A percentile compares a stretch with the other conserved stretches of the same genome.
Conservation (phyloP, 2,797 vertebrate genomes). For the Chaenodraco wilsoni region DNA sequence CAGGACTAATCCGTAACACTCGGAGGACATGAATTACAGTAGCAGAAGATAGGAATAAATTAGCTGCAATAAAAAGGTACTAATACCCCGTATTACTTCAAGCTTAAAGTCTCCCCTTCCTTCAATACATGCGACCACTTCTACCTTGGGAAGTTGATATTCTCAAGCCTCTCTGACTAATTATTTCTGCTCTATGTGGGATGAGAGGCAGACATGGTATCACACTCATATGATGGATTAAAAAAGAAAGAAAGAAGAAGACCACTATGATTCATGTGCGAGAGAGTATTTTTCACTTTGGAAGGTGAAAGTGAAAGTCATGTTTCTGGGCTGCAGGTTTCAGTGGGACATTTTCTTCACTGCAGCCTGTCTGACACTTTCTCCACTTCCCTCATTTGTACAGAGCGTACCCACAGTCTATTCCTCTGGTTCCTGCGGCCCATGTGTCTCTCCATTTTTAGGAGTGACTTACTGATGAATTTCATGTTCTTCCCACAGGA, state of each 20-base stretch:
- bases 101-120: slow-evolving; percentile 56
- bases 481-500: slow-evolving; percentile 81
- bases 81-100: slow-evolving; percentile 74
- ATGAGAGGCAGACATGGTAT: slow-evolving; percentile 19
- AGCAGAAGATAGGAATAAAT: slow-evolving; percentile 73
- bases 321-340: slow-evolving; percentile 37
- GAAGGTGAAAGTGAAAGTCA: slow-evolving; percentile 45
- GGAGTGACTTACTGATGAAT: slow-evolving; percentile 56
- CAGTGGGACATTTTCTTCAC: slow-evolving; percentile 6
- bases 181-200: slow-evolving; percentile 53
- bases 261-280: slow-evolving; percentile 4
- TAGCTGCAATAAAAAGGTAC: slow-evolving; percentile 75
- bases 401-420: slow-evolving; percentile 9
- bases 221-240: slow-evolving; percentile 17
- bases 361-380: slow-evolving; percentile 20
- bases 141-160: slow-evolving; percentile 40
- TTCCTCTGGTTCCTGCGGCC: slow-evolving; percentile 13
- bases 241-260: neutral
- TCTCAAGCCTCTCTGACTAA: slow-evolving; percentile 50
- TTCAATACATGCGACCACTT: slow-evolving; percentile 57
- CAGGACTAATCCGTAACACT: slow-evolving; percentile 74
- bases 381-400: slow-evolving; percentile 16
- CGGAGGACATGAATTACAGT: slow-evolving; percentile 71
- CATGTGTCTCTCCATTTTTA: slow-evolving; percentile 29
- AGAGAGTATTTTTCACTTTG: slow-evolving; percentile 19